Evolutionary conservation across 2,888 invertebrate species (phyloP).

Genomic region (Uloborus plumipes): DNA sequence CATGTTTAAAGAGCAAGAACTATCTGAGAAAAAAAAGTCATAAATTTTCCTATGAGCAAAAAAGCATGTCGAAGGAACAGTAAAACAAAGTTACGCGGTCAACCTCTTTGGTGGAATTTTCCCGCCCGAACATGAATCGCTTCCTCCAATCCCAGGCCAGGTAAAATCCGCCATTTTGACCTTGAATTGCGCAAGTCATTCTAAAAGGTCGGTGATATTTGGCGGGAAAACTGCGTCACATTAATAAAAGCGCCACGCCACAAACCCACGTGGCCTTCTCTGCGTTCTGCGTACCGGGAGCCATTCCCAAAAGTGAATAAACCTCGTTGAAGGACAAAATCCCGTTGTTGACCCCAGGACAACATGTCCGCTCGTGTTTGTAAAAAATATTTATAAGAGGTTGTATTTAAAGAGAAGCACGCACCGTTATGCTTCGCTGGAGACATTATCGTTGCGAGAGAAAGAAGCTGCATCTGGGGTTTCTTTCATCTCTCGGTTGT

Average conservation of each 20-base stretch:
- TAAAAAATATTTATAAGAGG: neutral
- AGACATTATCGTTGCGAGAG: too few relatives aligned
- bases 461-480: too few relatives aligned
- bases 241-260: neutral
- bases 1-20: too few relatives aligned
- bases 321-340: slow-evolving; percentile 27
- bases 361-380: neutral
- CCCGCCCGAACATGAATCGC: neutral
- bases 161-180: slow-evolving; percentile 27
- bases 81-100: neutral
- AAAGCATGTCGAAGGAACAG: too few relatives aligned
- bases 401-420: slow-evolving; percentile 10
- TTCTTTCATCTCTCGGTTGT: too few relatives aligned
- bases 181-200: slow-evolving; percentile 10
- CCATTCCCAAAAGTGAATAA: slow-evolving; percentile 16
- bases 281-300: neutral
- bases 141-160: neutral
- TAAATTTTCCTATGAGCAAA: too few relatives aligned
- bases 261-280: slow-evolving; percentile 39
- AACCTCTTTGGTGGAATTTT: neutral
- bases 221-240: slow-evolving; percentile 41
- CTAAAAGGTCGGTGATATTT: slow-evolving; percentile 19
- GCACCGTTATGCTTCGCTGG: slow-evolving; percentile 9
- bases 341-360: slow-evolving; percentile 27
- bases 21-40: too few relatives aligned